These are phyloP conservation scores for Discoglossus pictus DNA, from an alignment of 2,797 vertebrate genomes.

Conservation along the genomic window DNA sequence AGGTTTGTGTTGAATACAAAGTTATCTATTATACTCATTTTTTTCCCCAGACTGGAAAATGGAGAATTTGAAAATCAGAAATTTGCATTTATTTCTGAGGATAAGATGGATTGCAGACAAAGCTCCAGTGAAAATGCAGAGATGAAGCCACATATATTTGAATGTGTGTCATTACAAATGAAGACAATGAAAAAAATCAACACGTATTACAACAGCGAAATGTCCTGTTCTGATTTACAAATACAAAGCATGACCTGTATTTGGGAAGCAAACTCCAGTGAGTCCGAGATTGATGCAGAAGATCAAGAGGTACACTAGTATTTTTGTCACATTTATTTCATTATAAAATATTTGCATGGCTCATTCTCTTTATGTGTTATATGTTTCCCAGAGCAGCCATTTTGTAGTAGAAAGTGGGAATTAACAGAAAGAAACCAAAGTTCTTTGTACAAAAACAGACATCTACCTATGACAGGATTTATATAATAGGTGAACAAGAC, in stretches of 20 bases:
- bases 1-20: no score
- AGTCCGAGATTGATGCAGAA: conserved; percentile 56
- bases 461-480: no score
- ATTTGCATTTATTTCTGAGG: conserved; percentile 58
- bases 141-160: conserved; percentile 64
- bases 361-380: no score
- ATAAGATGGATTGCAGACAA: conserved; percentile 59
- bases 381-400: no score
- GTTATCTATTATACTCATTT: conserved; percentile 50
- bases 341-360: no score
- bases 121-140: conserved; percentile 44
- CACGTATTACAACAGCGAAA: conserved; percentile 67
- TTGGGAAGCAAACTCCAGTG: conserved; percentile 77
- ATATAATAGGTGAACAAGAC: no score
- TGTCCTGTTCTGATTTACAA: conserved; percentile 78
- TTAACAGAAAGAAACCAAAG: no score
- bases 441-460: no score
- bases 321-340: no score
- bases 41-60: conserved; percentile 63
- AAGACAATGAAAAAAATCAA: conserved; percentile 77
- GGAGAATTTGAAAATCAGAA: conserved; percentile 52
- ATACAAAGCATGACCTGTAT: conserved; percentile 81
- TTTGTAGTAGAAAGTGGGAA: no score
- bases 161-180: conserved; percentile 75
- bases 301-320: conserved; percentile 71